Evolutionary conservation across 2,888 invertebrate genomes (phyloP), one percentile per base, ranked within the genome.

Genomic region (Synanthedon vespiformis): DNA sequence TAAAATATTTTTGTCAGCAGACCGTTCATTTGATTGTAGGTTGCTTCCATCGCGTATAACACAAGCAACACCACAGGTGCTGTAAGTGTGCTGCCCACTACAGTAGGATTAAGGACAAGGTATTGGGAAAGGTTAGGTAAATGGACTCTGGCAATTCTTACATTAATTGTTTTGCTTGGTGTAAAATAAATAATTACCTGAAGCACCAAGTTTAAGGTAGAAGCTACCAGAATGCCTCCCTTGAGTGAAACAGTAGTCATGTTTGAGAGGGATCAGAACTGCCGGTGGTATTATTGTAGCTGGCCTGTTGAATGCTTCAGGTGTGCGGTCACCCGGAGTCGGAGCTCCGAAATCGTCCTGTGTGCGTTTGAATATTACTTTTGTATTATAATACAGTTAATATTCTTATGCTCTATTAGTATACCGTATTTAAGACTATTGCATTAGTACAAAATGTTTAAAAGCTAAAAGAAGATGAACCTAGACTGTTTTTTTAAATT

Each of bases 171-270:
- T 18, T 18, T 18, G 18, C 18, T 18, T 18, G 18, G 18, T 27
- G 27, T 27, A 27, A 27, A 27, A 27, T 27, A 34, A 34, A 10
- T 34, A 57, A 68, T 74, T 80, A 92, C 93, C 92, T 63, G 92
- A 90, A 53, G 93, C 93, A 51, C 93, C 93, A 61, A 92, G 74
- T 83, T 93, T 93, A 16, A 93, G 84, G 70, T 92, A 94, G 70
- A 93, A 91, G 63, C 92, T 92, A 40, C 92, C 92, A 14, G 92
- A 91, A 75, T 93, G 93, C 58, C 92, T 77, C 52, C 93, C 92
- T 48, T 89, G 89, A 61, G 89, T 90, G 71, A 92, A 92, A 69
- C 91, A 91, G 67, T 91, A 92, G 62, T 88, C 74, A 62, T 91
- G 91, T 40, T 77, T 82, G 49, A 88, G 60, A 10, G 87, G 79